A percentile compares a stretch with the other conserved stretches of the same genome.
These are phyloP conservation scores for Cryptus armator DNA, from an alignment of 2,888 invertebrate genomes.

Conservation along the genomic window DNA sequence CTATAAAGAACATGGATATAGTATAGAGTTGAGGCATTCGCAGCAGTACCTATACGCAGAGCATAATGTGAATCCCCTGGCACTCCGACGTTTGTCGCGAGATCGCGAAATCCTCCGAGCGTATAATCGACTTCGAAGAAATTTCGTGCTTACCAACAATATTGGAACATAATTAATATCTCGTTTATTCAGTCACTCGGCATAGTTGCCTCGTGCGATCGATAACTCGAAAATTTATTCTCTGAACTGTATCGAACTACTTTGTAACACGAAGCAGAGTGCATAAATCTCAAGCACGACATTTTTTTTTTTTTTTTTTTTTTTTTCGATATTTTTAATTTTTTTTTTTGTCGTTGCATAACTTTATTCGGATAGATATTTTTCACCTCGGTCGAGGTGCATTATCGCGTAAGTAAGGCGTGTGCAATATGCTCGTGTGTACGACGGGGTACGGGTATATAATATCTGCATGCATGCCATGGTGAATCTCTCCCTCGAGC, in stretches of 20 bases:
- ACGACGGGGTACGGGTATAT: conserved; percentile 53
- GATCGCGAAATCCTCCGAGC: conserved; percentile 43
- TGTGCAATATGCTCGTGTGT: conserved; percentile 62
- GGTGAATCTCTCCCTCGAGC: conserved; percentile 64
- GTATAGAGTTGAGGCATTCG: neutral
- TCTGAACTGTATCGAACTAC: neutral
- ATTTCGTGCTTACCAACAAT: conserved; percentile 7
- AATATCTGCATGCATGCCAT: conserved; percentile 61
- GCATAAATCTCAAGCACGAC: neutral
- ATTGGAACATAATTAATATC: conserved; percentile 2
- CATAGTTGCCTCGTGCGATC: neutral
- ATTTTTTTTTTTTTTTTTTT: neutral
- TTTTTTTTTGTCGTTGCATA: neutral
- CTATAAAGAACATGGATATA: neutral
- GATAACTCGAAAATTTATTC: neutral
- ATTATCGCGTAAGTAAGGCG: conserved; percentile 64
- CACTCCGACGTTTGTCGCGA: conserved; percentile 23
- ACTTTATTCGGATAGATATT: conserved; percentile 5
- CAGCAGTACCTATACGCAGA: neutral
- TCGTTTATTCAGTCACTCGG: neutral
- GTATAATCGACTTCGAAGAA: conserved; percentile 47
- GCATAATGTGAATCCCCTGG: conserved; percentile 5
- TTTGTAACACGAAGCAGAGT: too few species aligned
- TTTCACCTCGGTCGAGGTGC: conserved; percentile 34
- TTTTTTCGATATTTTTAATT: neutral